Evolutionary conservation across 2,888 invertebrate genomes (phyloP), one percentile per base, ranked within the genome.

Genomic region (Sturmia bella): DNA sequence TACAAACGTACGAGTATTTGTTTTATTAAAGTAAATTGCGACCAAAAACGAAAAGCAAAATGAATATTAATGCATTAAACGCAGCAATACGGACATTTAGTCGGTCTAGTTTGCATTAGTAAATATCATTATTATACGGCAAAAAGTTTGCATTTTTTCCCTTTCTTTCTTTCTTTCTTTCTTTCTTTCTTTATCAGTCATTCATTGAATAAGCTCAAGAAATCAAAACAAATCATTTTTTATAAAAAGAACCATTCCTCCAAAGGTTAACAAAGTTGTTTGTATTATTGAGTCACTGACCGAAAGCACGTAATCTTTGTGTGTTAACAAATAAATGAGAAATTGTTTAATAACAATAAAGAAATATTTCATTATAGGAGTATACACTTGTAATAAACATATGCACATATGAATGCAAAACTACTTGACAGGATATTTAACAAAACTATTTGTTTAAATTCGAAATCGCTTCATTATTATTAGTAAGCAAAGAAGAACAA

Each of bases 211-310:
- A 70, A 59, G 48, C 9, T 59, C 12, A 57, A 57, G 48, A 48
- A 70, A 24, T 32, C 32, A 32, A 70, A 48, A 39, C 32, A 56
- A 45, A 17, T 24, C 7, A n/a, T 17, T n/a, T 41, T 27, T n/a
- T 48, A 50, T 39, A 48, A 37, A 41, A 73, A 52, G 70, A 72
- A 63, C 32, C 56, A 64, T 27, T 63, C 32, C 74, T 48, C 52
- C 39, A 68, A 75, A 75, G 74, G 68, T 75, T 75, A 75, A 75
- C n/a, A 43, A 59, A 59, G 52, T 72, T 72, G 32, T 41, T n/a
- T 56, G 63, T 39, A 39, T 50, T 50, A 32, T 59, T 75, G 75
- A 75, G 50, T 75, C 75, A 75, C 57, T 75, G 75, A 75, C 50
- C 52, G 41, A 59, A 43, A 52, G 45, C 75, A 75, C 75, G 59